phyloP scores from a whole-genome alignment of 2,113 vertebrate species.

The Sisor rabdophorus region DNA sequence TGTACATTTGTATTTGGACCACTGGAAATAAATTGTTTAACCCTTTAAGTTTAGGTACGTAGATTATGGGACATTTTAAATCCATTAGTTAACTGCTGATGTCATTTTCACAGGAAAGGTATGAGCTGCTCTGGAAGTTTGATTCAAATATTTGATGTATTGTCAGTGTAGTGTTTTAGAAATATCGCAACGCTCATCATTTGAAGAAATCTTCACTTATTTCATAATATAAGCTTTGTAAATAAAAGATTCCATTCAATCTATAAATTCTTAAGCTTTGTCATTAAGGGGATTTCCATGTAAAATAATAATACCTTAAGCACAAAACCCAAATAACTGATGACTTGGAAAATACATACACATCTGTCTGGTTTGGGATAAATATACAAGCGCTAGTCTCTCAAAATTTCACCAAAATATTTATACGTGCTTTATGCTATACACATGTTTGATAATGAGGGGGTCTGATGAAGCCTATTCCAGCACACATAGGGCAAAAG shows the following conservation, averaged over 20 bases:
- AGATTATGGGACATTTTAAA: not conserved
- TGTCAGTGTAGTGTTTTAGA: not conserved
- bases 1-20: not conserved
- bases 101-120: not conserved
- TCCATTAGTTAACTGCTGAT: not conserved
- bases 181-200: not conserved
- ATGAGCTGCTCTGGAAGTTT: not conserved
- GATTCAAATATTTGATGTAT: not conserved
- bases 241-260: slow-evolving; percentile 14
- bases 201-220: not conserved
- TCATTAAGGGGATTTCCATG: not conserved
- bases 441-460: too few relatives aligned
- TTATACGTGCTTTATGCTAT: not conserved
- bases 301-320: not conserved
- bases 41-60: slow-evolving; percentile 1
- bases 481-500: too few relatives aligned
- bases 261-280: not conserved
- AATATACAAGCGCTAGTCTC: not conserved
- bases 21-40: not conserved
- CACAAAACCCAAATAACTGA: not conserved
- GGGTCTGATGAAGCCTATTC: too few relatives aligned
- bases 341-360: not conserved
- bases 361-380: not conserved
- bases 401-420: not conserved
- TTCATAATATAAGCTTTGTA: slow-evolving; percentile 12